A percentile compares a stretch with the other conserved stretches of the same genome.
Evolutionary conservation across 2,797 vertebrate species (phyloP).

Genomic region (Tiaroga cobitis): DNA sequence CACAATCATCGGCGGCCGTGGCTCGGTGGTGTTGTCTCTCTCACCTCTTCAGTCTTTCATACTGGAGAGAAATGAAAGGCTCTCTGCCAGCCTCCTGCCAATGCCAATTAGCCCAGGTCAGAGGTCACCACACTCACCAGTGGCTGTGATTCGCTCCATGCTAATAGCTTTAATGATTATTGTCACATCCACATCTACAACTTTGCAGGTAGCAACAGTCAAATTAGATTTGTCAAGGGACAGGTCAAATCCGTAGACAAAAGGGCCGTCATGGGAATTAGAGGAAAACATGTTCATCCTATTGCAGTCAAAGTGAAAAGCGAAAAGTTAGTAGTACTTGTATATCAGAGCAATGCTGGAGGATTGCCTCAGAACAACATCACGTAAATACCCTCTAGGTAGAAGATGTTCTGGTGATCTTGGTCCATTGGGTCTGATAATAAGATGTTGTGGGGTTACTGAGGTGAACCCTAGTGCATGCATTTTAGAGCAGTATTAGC

Average conservation of each 20-base stretch:
- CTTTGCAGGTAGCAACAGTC: conserved; percentile 41
- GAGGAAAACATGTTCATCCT: background rate
- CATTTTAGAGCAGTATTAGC: background rate
- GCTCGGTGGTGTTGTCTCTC: conserved; percentile 33
- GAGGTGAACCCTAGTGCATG: background rate
- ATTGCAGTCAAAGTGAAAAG: background rate
- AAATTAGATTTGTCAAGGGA: conserved; percentile 50
- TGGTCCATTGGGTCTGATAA: background rate
- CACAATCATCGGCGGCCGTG: conserved; percentile 29
- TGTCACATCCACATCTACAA: conserved; percentile 50
- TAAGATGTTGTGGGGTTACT: background rate
- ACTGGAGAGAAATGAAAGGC: conserved; percentile 45
- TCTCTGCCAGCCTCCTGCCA: conserved; percentile 49
- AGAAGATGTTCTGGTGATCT: background rate
- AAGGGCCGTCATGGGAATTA: conserved; percentile 7
- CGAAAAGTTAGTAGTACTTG: background rate
- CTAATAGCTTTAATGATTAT: conserved; percentile 61
- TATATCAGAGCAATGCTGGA: background rate
- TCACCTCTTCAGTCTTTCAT: conserved; percentile 46
- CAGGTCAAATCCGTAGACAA: conserved; percentile 12
- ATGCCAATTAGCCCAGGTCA: conserved; percentile 57
- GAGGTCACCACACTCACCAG: conserved; percentile 56
- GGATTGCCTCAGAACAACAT: background rate
- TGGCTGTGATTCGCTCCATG: conserved; percentile 54
- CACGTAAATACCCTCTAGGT: background rate